phyloP scores from a whole-genome alignment of 2,888 invertebrate genomes.

The Catocala nupta region DNA sequence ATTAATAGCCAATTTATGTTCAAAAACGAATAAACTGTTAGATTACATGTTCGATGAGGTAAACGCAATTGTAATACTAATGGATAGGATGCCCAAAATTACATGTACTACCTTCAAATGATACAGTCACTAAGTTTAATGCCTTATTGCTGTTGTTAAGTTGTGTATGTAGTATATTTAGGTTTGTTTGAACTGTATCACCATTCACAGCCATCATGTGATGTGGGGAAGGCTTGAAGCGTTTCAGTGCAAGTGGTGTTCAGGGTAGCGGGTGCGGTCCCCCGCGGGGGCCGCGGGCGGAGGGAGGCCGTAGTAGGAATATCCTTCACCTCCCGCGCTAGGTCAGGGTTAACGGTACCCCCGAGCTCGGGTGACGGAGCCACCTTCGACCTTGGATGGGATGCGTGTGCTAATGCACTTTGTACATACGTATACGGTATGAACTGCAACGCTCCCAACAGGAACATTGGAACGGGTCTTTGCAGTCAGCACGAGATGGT shows the following conservation, averaged over 20 bases:
- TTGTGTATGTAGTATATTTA: slow-evolving; percentile 22
- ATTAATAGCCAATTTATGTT: background rate
- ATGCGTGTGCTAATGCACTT: slow-evolving; percentile 70
- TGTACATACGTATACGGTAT: slow-evolving; percentile 6
- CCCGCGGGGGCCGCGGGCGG: slow-evolving; percentile 58
- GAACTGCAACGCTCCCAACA: background rate
- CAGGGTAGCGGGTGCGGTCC: slow-evolving; percentile 57
- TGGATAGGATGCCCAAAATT: slow-evolving; percentile 22
- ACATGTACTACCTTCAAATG: slow-evolving; percentile 19
- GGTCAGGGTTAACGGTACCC: slow-evolving; percentile 86
- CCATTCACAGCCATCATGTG: slow-evolving; percentile 61
- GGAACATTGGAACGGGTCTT: background rate
- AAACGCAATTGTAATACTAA: slow-evolving; percentile 18
- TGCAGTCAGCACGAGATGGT: background rate
- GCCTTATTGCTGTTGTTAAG: slow-evolving; percentile 20
- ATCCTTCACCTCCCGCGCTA: slow-evolving; percentile 85
- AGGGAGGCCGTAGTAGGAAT: slow-evolving; percentile 81
- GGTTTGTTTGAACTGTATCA: slow-evolving; percentile 44
- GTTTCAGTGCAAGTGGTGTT: slow-evolving; percentile 79
- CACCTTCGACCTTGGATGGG: slow-evolving; percentile 83
- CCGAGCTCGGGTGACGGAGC: slow-evolving; percentile 79
- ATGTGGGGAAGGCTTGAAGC: slow-evolving; percentile 75
- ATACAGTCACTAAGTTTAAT: slow-evolving; percentile 26
- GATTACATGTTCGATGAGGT: slow-evolving; percentile 23
- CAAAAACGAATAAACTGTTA: slow-evolving; percentile 8